Evolutionary conservation across 2,888 invertebrate species (phyloP), one percentile per base, ranked within the genome.

Genomic region (Odiellus spinosus): DNA sequence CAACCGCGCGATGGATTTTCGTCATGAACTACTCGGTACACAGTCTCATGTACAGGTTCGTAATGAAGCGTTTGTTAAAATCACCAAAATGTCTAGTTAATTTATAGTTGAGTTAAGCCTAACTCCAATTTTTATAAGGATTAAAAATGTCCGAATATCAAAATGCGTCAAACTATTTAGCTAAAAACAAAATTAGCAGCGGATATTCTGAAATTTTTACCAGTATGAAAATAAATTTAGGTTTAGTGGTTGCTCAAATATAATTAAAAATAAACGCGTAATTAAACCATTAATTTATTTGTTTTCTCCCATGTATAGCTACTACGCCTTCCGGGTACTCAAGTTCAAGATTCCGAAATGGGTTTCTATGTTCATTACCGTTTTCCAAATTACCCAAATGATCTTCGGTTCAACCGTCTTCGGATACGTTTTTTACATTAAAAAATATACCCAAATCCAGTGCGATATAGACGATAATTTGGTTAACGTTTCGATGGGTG

Each of bases 21-120:
- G 83, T 85, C 49, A 87, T 90, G 85, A 90, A 90, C 70, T 88
- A 85, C 64, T 82, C 80, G 62, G 86, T 90, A 45, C 86, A 87
- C 68, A 77, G 79, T 49, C 76, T 86, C 58, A 90, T 90, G 90
- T 90, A 87, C 70, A n/a, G n/a, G n/a, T n/a, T n/a, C n/a, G n/a
- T n/a, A n/a, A n/a, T n/a, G n/a, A n/a, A n/a, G n/a, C n/a, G n/a
- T n/a, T n/a, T n/a, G n/a, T n/a, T n/a, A n/a, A n/a, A n/a, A n/a
- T n/a, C n/a, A n/a, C n/a, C n/a, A n/a, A n/a, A n/a, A n/a, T n/a
- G n/a, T n/a, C n/a, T n/a, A n/a, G n/a, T n/a, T n/a, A n/a, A n/a
- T n/a, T n/a, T n/a, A n/a, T n/a, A n/a, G n/a, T n/a, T n/a, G n/a
- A n/a, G n/a, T n/a, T n/a, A n/a, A n/a, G n/a, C n/a, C n/a, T n/a